Base-by-base conservation (phyloP, 2,888 invertebrate genomes). In the Drosophila nigricruria region DNA sequence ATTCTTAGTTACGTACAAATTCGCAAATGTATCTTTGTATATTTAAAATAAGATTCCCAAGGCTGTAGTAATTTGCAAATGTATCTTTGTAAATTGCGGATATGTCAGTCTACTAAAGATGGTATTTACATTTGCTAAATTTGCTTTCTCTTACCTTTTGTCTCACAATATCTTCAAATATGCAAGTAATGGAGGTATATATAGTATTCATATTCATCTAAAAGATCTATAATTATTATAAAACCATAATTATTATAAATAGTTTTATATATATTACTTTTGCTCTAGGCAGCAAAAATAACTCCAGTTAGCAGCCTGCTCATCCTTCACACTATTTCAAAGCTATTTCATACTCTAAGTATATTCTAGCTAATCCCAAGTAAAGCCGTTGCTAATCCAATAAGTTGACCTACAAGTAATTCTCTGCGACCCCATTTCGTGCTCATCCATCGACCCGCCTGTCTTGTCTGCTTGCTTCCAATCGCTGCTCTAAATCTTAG, bases 401-500 rank as follows among this genome's bases (percentile, higher is more conserved):
- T 77, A 57, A 58, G 27, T 16, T 23, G 0, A 14, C 20, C 20
- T 14, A 20, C 14, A 43, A 43, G 6, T 43, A 14, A 43, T 23
- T 14, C 14, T 16, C 40, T 10, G 4, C 5, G 10, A 40, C 12
- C 40, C 12, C 18, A 40, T 40, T 40, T 12, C 18, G 1, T 10
- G 18, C 12, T 2, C 18, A 18, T 40, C 2, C 40, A 10, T 20
- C 47, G 50, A 14, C 2, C 12, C 27, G 27, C 5, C 36, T 42
- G 16, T 25, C 38, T 18, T 5, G 49, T 14, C 9, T 5, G 30
- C 47, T 25, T 34, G 5, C 16, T 10, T 25, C 30, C 43, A 61
- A 74, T 75, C 65, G 14, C 23, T 63, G 57, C 27, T n/a, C 25
- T 54, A 27, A 63, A 79, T 77, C 62, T 70, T 10, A 8, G 62